Evolutionary conservation across 2,888 invertebrate genomes (phyloP).

Genomic region (Lithophane leautieri): DNA sequence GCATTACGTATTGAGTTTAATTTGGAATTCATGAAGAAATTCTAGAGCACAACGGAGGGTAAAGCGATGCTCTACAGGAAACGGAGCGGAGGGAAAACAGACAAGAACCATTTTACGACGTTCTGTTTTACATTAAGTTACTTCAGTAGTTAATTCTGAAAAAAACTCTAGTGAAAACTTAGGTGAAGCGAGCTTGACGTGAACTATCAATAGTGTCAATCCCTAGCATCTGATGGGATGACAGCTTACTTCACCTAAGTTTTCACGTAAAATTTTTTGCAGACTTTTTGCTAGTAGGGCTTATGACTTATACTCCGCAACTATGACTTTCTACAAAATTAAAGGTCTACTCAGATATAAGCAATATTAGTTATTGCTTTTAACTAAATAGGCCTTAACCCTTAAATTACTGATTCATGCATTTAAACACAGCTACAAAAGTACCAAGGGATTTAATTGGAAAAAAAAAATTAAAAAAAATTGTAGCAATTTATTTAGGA

Average conservation of each 20-base stretch:
- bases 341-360: too few species aligned
- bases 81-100: not conserved
- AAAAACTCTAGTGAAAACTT: not conserved
- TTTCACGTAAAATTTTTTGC: not conserved
- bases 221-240: not conserved
- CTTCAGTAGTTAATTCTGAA: not conserved
- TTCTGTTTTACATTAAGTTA: not conserved
- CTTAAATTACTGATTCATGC: too few species aligned
- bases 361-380: too few species aligned
- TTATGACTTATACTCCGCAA: not conserved
- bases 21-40: conserved; percentile 43
- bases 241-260: not conserved
- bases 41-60: conserved; percentile 32
- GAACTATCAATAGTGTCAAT: not conserved
- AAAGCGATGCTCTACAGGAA: conserved; percentile 6
- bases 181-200: not conserved
- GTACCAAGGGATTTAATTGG: not conserved
- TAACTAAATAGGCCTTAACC: not conserved
- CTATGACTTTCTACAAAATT: not conserved
- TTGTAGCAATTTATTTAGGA: not conserved
- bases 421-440: not conserved
- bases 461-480: not conserved
- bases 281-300: too few species aligned
- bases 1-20: conserved; percentile 41
- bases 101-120: not conserved